Evolutionary conservation across 1,140 invertebrate species (phyloP).

Genomic region (Asobara japonica): DNA sequence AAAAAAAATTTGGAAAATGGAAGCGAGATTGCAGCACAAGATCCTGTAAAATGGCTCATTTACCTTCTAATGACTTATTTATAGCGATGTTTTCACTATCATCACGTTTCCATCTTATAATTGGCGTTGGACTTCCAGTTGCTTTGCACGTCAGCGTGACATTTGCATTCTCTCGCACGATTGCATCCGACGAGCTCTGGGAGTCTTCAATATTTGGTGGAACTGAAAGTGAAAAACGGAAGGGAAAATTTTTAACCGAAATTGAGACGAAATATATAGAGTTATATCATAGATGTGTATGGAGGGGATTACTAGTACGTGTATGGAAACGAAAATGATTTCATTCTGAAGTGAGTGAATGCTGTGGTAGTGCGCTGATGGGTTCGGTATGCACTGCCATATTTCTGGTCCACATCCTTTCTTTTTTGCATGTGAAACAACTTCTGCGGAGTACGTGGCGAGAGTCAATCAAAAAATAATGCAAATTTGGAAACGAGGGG

Average conservation of each 20-base stretch:
- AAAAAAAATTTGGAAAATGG: too few species aligned
- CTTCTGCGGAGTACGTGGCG: neutral
- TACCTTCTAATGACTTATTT: constrained; percentile 83
- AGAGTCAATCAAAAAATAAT: neutral
- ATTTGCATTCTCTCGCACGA: constrained; percentile 89
- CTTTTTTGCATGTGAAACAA: neutral
- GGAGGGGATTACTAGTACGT: neutral
- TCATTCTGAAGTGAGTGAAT: neutral
- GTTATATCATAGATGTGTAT: neutral
- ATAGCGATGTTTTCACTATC: constrained; percentile 84
- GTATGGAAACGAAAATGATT: neutral
- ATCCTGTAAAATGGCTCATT: constrained; percentile 38
- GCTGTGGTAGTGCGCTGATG: neutral
- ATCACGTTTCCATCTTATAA: constrained; percentile 90
- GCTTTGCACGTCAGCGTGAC: constrained; percentile 88
- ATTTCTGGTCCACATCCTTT: neutral
- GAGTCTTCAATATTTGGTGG: constrained; percentile 92
- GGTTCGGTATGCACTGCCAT: neutral
- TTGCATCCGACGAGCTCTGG: constrained; percentile 88
- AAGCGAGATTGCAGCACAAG: too few species aligned
- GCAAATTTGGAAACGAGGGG: neutral
- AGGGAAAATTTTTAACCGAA: neutral
- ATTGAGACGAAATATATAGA: neutral
- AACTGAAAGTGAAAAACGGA: constrained; percentile 70
- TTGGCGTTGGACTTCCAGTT: constrained; percentile 87